A percentile compares a stretch with the other conserved stretches of the same genome.
Conservation (phyloP, 2,888 invertebrate species). For the Acanthopleura granulata region DNA sequence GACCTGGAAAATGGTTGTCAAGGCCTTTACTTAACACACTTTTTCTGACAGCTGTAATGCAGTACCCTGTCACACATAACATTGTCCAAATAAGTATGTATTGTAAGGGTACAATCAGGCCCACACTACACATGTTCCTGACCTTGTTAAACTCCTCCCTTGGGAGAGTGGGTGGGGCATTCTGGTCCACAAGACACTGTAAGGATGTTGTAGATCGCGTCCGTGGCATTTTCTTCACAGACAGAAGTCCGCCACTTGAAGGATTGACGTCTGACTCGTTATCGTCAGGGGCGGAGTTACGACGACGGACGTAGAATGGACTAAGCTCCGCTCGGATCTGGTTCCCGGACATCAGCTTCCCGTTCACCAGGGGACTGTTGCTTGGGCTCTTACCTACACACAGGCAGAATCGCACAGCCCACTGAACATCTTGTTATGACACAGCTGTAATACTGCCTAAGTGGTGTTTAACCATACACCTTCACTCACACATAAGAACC, state of each 20-base stretch:
- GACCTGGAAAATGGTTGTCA: no score
- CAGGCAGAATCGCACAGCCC: not conserved
- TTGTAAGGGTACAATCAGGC: no score
- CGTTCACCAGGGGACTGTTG: slow-evolving; percentile 23
- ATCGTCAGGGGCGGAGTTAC: slow-evolving; percentile 41
- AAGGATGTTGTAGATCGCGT: slow-evolving; percentile 46
- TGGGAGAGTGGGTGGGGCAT: slow-evolving; percentile 22
- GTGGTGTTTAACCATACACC: no score
- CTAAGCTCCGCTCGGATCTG: not conserved
- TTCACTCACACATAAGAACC: no score
- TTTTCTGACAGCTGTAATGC: no score
- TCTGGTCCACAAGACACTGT: slow-evolving; percentile 30
- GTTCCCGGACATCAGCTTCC: slow-evolving; percentile 8
- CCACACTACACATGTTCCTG: no score
- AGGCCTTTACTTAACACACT: no score
- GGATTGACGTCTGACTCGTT: slow-evolving; percentile 17
- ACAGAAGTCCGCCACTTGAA: slow-evolving; percentile 21
- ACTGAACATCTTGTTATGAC: no score
- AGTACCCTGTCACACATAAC: no score
- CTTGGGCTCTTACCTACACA: slow-evolving; percentile 19
- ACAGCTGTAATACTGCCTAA: no score
- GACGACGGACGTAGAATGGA: slow-evolving; percentile 26
- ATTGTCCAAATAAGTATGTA: no score
- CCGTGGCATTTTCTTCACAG: slow-evolving; percentile 30
- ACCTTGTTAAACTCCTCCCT: slow-evolving; percentile 15